Evolutionary conservation across 2,113 vertebrate species (phyloP).

Genomic region (Pimephales promelas): DNA sequence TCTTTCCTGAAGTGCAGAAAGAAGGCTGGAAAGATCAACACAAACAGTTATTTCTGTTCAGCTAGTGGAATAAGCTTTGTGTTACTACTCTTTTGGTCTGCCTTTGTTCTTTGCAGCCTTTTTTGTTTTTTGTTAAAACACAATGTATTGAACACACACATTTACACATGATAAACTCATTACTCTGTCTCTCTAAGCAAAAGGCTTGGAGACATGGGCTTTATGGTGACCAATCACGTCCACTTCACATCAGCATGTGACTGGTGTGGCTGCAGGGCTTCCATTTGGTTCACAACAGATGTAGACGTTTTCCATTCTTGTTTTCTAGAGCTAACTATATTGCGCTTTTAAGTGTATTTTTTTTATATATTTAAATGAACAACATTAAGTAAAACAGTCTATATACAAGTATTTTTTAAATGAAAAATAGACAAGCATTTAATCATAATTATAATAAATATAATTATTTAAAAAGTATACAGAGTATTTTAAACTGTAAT

Average conservation of each 20-base stretch:
- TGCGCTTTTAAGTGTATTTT: not conserved
- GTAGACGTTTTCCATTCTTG: not conserved
- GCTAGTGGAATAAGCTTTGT: not conserved
- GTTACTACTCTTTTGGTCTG: not conserved
- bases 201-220: conserved; percentile 38
- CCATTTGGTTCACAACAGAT: conserved; percentile 9
- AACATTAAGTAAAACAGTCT: not conserved
- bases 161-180: conserved; percentile 64
- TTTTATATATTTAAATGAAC: not conserved
- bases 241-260: conserved; percentile 39
- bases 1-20: not conserved
- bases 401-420: not conserved
- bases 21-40: not conserved
- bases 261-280: conserved; percentile 16
- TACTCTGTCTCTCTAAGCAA: conserved; percentile 51
- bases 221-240: conserved; percentile 35
- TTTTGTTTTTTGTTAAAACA: conserved; percentile 72
- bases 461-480: not conserved
- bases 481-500: not conserved
- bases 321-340: not conserved
- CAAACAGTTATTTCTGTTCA: not conserved
- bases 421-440: not conserved
- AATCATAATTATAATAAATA: not conserved
- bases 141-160: conserved; percentile 57
- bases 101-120: conserved; percentile 1